Evolutionary conservation across 2,797 vertebrate species (phyloP).

Genomic region (Champsocephalus gunnari): DNA sequence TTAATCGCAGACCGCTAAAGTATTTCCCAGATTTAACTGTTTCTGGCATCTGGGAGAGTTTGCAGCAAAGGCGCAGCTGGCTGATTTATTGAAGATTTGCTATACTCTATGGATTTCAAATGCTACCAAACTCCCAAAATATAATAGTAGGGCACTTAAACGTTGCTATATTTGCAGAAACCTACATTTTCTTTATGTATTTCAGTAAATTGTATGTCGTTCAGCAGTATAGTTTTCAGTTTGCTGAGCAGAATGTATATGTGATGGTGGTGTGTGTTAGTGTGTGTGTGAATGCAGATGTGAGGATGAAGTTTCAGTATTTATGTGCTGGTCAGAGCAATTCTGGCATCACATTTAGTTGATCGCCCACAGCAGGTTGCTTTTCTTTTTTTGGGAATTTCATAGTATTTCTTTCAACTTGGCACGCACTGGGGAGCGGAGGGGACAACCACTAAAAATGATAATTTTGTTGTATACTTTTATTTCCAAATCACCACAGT

Average conservation of each 20-base stretch:
- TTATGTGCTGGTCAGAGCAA: slow-evolving; percentile 37
- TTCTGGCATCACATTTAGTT: slow-evolving; percentile 37
- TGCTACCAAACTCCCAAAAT: slow-evolving; percentile 4
- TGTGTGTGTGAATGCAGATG: slow-evolving; percentile 15
- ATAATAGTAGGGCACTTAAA: not conserved
- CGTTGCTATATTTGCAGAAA: slow-evolving; percentile 18
- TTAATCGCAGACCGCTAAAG: slow-evolving; percentile 55
- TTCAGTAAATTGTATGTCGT: slow-evolving; percentile 4
- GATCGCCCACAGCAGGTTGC: slow-evolving; percentile 23
- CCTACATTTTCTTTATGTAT: not conserved
- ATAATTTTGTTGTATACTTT: slow-evolving; percentile 29
- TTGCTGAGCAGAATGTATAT: not conserved
- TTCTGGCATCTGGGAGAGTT: slow-evolving; percentile 53
- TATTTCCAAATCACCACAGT: slow-evolving; percentile 50
- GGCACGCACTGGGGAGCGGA: slow-evolving; percentile 2
- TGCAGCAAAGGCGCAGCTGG: slow-evolving; percentile 49
- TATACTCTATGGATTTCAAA: slow-evolving; percentile 13
- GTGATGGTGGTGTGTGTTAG: not conserved
- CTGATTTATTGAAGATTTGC: slow-evolving; percentile 65
- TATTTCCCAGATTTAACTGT: slow-evolving; percentile 50
- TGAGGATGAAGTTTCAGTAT: slow-evolving; percentile 7
- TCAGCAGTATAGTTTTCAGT: slow-evolving; percentile 11
- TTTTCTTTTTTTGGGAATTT: slow-evolving; percentile 35
- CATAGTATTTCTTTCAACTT: slow-evolving; percentile 26
- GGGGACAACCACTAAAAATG: slow-evolving; percentile 25